Percentiles rank a stretch among this genome's conserved stretches.
Evolutionary conservation across 1,140 invertebrate genomes (phyloP).

Genomic region (Trinorchestia longiramus): DNA sequence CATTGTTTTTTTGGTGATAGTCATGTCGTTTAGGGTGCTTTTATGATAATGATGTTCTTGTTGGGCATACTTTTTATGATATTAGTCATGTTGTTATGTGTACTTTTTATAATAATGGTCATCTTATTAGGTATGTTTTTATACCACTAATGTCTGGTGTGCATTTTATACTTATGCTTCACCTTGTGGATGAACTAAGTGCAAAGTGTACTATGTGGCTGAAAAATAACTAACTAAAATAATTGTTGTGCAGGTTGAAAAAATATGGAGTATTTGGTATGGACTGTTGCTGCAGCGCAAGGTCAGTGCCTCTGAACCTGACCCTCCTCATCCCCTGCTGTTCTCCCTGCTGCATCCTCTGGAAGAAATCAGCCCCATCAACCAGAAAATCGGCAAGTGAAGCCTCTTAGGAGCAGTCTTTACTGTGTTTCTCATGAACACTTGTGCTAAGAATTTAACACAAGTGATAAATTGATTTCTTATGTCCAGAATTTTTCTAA

Average conservation of each 20-base stretch:
- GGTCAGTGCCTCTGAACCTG: not conserved
- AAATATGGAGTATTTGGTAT: constrained; percentile 46
- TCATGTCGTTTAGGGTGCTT: too few relatives aligned
- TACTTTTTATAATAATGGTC: too few relatives aligned
- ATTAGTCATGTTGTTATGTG: too few relatives aligned
- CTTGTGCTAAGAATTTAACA: not conserved
- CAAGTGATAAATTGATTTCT: not conserved
- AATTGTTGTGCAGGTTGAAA: constrained; percentile 23
- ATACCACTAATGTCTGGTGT: too few relatives aligned
- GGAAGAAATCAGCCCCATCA: constrained; percentile 37
- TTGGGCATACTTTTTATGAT: too few relatives aligned
- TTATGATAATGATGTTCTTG: too few relatives aligned
- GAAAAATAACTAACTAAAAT: not conserved
- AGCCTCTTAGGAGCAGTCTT: not conserved
- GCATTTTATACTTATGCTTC: too few relatives aligned
- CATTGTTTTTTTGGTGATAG: too few relatives aligned
- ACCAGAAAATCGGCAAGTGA: not conserved
- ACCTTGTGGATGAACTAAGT: too few relatives aligned
- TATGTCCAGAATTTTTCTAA: not conserved
- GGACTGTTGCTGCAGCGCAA: constrained; percentile 31
- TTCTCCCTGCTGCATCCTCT: constrained; percentile 37
- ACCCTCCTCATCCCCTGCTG: constrained; percentile 1
- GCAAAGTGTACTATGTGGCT: too few relatives aligned
- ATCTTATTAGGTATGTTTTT: too few relatives aligned
- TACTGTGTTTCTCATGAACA: not conserved